Percentiles rank a stretch among this genome's conserved stretches.
phyloP scores from a whole-genome alignment of 2,888 invertebrate species.

The Bembecia ichneumoniformis region DNA sequence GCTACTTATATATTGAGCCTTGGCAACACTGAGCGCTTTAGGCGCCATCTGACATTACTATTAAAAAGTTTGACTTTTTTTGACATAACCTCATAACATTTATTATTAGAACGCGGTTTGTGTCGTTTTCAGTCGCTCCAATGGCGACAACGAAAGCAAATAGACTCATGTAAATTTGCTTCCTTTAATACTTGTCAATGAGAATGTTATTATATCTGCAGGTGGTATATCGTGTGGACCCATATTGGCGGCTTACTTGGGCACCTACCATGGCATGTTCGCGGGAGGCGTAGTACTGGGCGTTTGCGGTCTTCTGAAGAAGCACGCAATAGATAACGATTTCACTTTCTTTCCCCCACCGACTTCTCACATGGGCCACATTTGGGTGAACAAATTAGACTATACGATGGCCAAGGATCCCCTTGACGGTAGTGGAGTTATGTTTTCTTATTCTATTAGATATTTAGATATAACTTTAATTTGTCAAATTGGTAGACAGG shows the following conservation, averaged over 20 bases:
- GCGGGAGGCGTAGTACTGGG: conserved; percentile 41
- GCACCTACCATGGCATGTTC: conserved; percentile 37
- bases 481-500: too few relatives aligned
- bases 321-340: conserved; percentile 26
- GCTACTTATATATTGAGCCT: too few relatives aligned
- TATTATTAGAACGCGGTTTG: too few relatives aligned
- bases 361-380: conserved; percentile 22
- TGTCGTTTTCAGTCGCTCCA: too few relatives aligned
- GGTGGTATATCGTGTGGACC: conserved; percentile 55
- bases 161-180: too few relatives aligned
- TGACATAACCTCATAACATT: too few relatives aligned
- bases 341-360: conserved; percentile 19
- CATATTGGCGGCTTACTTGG: conserved; percentile 33
- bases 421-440: conserved; percentile 25
- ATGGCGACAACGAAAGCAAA: too few relatives aligned
- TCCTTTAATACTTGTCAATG: too few relatives aligned
- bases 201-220: conserved; percentile 9
- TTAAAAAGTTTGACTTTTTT: too few relatives aligned
- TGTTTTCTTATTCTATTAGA: background rate
- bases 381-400: conserved; percentile 32
- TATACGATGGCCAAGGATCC: conserved; percentile 34
- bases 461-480: too few relatives aligned
- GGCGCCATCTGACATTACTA: too few relatives aligned
- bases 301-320: conserved; percentile 35
- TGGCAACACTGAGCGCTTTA: too few relatives aligned